Evolutionary conservation across 2,888 invertebrate species (phyloP), one percentile per base, ranked within the genome.

Genomic region (Aporophyla lueneburgensis): DNA sequence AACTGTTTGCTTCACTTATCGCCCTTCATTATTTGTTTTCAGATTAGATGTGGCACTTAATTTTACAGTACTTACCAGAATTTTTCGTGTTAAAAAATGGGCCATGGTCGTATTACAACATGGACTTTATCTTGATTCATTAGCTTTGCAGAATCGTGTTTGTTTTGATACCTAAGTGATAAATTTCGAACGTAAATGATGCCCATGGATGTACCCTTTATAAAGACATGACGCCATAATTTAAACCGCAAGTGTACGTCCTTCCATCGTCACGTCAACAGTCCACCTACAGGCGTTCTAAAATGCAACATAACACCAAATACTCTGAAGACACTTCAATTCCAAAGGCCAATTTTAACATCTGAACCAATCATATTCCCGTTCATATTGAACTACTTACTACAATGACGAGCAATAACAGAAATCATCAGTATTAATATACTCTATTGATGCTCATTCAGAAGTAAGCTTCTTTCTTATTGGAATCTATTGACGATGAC

Each of bases 1-100:
- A 93, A 91, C 67, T 93, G 93, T 94, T 93, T 93, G 78, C 79
- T 84, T 88, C 92, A 93, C 93, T 95, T 94, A 96, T 96, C 96
- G 78, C 94, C 95, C 93, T 94, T 89, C 84, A 84, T 86, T 95
- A 95, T 96, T 96, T 96, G 92, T 89, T 91, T 89, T 89, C 3
- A 91, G 96, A 96, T 96, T 93, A 96, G 92, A 92, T 91, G 89
- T 87, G 86, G 90, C 91, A 91, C 87, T 89, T 90, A 90, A 91
- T 93, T 95, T 94, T 94, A 84, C 80, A 81, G 71, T 79, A 82
- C 40, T 56, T 53, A 79, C 79, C 71, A 76, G 85, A 86, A 84
- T 91, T 91, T 91, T 88, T 72, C 69, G 81, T 71, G 72, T 80
- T 79, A 53, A 80, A 94, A 72, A 91, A 90, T 88, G 83, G 94